Evolutionary conservation across 2,113 vertebrate genomes (phyloP).

Genomic region (Genyomyrus donnyi): DNA sequence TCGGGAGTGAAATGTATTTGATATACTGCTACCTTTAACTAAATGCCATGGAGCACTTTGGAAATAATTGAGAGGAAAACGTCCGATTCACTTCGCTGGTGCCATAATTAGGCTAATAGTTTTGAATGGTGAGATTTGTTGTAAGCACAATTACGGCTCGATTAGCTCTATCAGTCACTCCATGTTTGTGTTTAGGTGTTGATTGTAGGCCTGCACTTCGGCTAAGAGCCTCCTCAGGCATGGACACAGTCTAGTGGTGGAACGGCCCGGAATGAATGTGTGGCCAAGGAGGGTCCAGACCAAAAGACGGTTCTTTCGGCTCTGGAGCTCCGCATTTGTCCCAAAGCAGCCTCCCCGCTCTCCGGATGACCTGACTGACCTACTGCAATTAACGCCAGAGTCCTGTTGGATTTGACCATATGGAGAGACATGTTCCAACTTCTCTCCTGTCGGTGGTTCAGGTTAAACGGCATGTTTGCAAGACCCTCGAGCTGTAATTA

Average conservation of each 20-base stretch:
- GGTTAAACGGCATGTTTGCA: not conserved
- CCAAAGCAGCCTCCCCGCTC: not conserved
- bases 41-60: not conserved
- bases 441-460: not conserved
- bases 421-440: not conserved
- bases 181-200: constrained; percentile 29
- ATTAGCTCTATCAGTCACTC: constrained; percentile 22
- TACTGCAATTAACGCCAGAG: not conserved
- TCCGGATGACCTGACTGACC: not conserved
- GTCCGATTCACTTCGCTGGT: not conserved
- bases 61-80: constrained; percentile 1
- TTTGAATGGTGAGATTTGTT: constrained; percentile 1
- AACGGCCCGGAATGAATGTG: not conserved
- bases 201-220: constrained; percentile 13
- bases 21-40: not conserved
- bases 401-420: not conserved
- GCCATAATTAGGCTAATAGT: constrained; percentile 2
- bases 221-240: not conserved
- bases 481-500: not conserved
- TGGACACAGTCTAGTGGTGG: not conserved
- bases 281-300: not conserved
- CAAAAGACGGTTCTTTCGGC: not conserved
- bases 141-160: not conserved
- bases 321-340: not conserved
- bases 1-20: not conserved